Base-by-base conservation (phyloP, 2,888 invertebrate species). In the Andrena bucephala region DNA sequence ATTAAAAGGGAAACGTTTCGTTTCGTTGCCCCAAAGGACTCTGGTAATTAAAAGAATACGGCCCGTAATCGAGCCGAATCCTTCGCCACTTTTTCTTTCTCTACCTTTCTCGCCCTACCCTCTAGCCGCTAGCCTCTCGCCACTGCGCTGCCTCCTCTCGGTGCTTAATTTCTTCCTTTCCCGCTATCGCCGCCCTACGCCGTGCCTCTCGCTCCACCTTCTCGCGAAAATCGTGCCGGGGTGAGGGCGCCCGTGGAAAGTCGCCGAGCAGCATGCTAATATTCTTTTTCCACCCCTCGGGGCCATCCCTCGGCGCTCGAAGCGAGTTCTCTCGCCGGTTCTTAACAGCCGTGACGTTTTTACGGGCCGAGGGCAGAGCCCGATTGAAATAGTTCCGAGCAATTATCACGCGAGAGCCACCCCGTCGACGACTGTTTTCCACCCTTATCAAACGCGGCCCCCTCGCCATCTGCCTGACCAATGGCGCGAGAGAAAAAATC, bases 1-100 rank as follows among this genome's bases (percentile, higher is more conserved):
- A 93, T 93, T 93, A 93, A 93, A 93, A 92, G 91, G 92, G 92
- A 93, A 93, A 93, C 92, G 91, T 92, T 93, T 92, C 90, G 91
- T 91, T 92, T 91, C 89, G 90, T 85, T 86, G 88, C 86, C 83
- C 89, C 86, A 86, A 87, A 90, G 89, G 87, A 90, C 90, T 91
- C 89, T 84, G 92, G 91, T 92, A 93, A 93, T 93, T 93, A 93
- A 93, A 93, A 93, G 92, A 93, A 93, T 92, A 93, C 92, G 91
- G 91, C 88, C 67, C 83, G 85, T 93, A 93, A 92, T 92, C 92
- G 91, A 89, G 89, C 84, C 87, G 85, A 86, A 87, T 86, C 80
- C 81, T 84, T 86, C 85, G 78, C 71, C 72, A 63, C 73, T 83
- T 80, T 81, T 85, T 70, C 70, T 57, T 52, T 66, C 79, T 52